These are phyloP conservation scores for Erannis defoliaria DNA, from an alignment of 2,888 invertebrate species.

Conservation along the genomic window DNA sequence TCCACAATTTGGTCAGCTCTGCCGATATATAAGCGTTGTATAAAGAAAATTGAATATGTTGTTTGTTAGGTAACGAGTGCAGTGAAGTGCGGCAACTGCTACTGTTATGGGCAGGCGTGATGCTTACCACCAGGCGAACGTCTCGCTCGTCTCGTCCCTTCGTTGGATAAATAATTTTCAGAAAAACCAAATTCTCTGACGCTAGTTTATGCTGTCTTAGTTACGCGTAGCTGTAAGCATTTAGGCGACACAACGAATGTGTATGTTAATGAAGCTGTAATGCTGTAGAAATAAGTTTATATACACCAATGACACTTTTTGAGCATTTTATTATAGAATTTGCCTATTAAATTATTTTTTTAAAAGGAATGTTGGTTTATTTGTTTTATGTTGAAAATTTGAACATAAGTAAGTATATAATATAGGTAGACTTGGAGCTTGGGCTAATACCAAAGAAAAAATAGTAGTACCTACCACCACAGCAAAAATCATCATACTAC, in stretches of 20 bases:
- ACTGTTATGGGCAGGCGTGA: too few relatives aligned
- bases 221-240: slow-evolving; percentile 37
- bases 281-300: slow-evolving; percentile 76
- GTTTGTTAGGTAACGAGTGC: too few relatives aligned
- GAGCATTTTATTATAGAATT: slow-evolving; percentile 83
- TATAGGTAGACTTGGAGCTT: background rate
- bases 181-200: slow-evolving; percentile 33
- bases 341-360: slow-evolving; percentile 87
- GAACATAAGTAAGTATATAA: background rate
- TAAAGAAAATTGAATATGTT: too few relatives aligned
- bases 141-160: too few relatives aligned
- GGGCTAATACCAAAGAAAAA: too few relatives aligned
- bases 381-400: background rate
- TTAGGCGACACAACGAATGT: slow-evolving; percentile 68
- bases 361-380: slow-evolving; percentile 55
- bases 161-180: background rate
- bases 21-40: too few relatives aligned
- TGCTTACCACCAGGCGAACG: too few relatives aligned
- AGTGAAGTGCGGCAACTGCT: too few relatives aligned
- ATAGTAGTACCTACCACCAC: too few relatives aligned
- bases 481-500: too few relatives aligned
- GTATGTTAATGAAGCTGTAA: slow-evolving; percentile 68
- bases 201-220: slow-evolving; percentile 28
- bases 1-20: too few relatives aligned
- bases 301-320: slow-evolving; percentile 85